Conservation (phyloP, 2,888 invertebrate species). For the Drosophila mimica region DNA sequence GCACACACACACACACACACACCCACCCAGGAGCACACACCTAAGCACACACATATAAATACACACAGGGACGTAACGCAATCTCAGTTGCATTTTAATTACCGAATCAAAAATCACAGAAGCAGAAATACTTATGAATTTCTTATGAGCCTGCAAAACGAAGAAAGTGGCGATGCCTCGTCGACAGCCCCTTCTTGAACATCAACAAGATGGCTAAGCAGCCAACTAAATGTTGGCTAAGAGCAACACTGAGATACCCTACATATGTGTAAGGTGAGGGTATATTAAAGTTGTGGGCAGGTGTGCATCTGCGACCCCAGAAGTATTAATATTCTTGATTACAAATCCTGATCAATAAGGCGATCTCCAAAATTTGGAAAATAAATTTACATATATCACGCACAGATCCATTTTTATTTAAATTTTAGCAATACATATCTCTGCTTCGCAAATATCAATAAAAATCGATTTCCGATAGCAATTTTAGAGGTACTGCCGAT, state of each 20-base stretch:
- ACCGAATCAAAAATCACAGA: conserved; percentile 83
- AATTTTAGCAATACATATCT: neutral
- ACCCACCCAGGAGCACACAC: conserved; percentile 1
- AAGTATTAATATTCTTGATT: neutral
- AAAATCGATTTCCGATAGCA: neutral
- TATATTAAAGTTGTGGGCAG: too few relatives aligned
- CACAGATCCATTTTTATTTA: neutral
- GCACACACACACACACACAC: conserved; percentile 19
- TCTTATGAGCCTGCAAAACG: conserved; percentile 77
- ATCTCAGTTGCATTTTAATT: conserved; percentile 84
- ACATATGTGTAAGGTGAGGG: neutral
- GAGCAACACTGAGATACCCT: neutral
- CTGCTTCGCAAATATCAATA: neutral
- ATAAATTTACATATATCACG: neutral
- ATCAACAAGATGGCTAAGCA: conserved; percentile 36
- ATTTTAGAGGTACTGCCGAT: neutral
- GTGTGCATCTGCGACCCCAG: too few relatives aligned
- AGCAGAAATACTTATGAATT: conserved; percentile 84
- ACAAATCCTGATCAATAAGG: neutral
- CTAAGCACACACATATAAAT: conserved; percentile 14
- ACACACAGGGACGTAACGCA: conserved; percentile 39
- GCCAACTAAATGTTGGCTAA: neutral
- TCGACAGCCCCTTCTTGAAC: conserved; percentile 37
- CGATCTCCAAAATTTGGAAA: neutral
- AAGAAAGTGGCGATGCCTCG: conserved; percentile 54